A percentile compares a stretch with the other conserved stretches of the same genome.
These are phyloP conservation scores for Myzus persicae DNA, from an alignment of 1,140 invertebrate genomes.

Conservation along the genomic window DNA sequence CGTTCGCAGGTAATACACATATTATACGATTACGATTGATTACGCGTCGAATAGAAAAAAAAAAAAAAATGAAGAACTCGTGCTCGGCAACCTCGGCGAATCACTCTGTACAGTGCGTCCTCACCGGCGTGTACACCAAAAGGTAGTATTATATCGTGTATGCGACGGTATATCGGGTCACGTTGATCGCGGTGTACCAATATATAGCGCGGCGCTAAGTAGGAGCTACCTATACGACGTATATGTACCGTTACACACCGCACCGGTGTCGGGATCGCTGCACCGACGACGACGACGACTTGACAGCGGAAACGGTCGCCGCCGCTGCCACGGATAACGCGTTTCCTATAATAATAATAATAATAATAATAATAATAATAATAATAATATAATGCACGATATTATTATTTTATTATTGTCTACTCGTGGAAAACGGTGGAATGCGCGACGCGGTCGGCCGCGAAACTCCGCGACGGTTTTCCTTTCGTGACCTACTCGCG, in stretches of 20 bases:
- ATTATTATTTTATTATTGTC: not conserved
- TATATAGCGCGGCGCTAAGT: not conserved
- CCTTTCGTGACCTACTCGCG: conserved; percentile 35
- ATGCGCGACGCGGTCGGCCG: not conserved
- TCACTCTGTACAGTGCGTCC: not conserved
- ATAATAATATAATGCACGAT: not conserved
- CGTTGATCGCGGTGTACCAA: not conserved
- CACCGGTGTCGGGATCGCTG: not conserved
- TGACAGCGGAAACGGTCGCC: conserved; percentile 8
- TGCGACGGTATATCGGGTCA: not conserved
- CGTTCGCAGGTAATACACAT: too few relatives aligned
- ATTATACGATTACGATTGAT: too few relatives aligned
- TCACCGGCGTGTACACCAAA: too few relatives aligned
- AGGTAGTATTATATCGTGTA: not conserved
- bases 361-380: too few relatives aligned
- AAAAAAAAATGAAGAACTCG: too few relatives aligned
- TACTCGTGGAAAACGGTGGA: conserved; percentile 22
- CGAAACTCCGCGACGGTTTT: conserved; percentile 49
- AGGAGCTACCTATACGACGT: conserved; percentile 3
- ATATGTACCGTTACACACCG: not conserved
- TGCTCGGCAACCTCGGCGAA: too few relatives aligned
- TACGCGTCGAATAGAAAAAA: too few relatives aligned
- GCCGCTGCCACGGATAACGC: not conserved
- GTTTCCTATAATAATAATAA: not conserved
- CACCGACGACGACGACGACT: not conserved